Evolutionary conservation across 2,888 invertebrate genomes (phyloP).

Genomic region (Lithosia quadra): DNA sequence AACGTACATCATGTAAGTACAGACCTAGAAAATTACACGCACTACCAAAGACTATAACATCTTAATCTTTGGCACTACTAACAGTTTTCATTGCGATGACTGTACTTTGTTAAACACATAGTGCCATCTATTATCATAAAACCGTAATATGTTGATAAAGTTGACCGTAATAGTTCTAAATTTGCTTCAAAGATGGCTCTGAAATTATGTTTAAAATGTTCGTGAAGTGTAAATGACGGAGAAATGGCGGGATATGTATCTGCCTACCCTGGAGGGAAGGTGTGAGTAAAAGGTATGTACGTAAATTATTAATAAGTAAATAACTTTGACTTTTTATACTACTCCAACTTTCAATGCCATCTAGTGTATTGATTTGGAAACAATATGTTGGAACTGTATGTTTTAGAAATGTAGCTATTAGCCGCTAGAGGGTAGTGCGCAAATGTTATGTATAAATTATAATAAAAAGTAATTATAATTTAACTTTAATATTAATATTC

Average conservation of each 20-base stretch:
- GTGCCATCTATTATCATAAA: not conserved
- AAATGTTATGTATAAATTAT: too few species aligned
- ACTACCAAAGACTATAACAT: too few species aligned
- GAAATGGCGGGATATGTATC: too few species aligned
- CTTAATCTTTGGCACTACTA: too few species aligned
- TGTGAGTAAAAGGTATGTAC: too few species aligned
- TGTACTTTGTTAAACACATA: not conserved
- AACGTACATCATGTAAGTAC: conserved; percentile 96
- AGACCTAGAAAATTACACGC: too few species aligned
- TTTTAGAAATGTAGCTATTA: not conserved
- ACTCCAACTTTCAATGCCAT: not conserved
- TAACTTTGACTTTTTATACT: not conserved
- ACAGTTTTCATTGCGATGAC: too few species aligned
- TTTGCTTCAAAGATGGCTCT: not conserved
- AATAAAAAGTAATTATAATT: too few species aligned
- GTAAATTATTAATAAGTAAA: not conserved
- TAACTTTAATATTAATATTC: too few species aligned
- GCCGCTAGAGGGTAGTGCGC: not conserved
- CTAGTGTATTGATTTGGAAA: not conserved
- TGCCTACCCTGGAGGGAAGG: too few species aligned
- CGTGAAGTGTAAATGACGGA: too few species aligned
- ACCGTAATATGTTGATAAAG: not conserved
- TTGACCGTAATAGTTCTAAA: not conserved
- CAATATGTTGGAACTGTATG: not conserved
- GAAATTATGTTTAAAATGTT: too few species aligned